Conservation (phyloP, 2,888 invertebrate species). For the Drosophila neonasuta region DNA sequence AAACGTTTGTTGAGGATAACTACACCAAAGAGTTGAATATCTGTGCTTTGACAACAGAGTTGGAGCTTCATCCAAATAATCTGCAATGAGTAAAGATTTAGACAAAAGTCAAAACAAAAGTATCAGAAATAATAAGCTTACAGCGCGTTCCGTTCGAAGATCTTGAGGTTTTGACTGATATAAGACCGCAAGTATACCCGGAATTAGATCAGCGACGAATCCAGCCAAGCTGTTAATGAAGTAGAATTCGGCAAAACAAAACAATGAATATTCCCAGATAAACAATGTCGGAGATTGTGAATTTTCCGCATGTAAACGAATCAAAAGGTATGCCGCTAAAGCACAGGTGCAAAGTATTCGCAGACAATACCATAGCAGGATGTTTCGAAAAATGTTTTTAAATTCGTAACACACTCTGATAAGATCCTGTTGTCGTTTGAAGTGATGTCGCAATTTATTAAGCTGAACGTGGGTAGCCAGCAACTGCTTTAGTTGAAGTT, state of each 20-base stretch:
- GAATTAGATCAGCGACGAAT: conserved; percentile 1
- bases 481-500: neutral
- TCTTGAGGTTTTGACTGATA: neutral
- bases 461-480: neutral
- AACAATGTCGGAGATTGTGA: too few relatives aligned
- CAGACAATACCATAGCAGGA: conserved; percentile 6
- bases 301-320: neutral
- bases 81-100: neutral
- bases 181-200: neutral
- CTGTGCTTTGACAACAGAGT: conserved; percentile 16
- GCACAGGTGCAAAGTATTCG: neutral
- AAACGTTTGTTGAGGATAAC: conserved; percentile 6
- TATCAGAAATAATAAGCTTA: neutral
- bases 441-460: neutral
- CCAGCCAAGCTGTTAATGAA: neutral
- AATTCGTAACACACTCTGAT: conserved; percentile 2
- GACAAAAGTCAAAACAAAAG: too few relatives aligned
- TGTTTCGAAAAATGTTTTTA: neutral
- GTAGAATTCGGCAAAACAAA: conserved; percentile 8
- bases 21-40: conserved; percentile 4
- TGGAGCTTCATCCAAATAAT: conserved; percentile 17
- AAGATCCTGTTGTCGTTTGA: conserved; percentile 1
- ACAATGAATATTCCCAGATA: neutral
- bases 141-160: conserved; percentile 1
- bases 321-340: neutral